Conservation (phyloP, 2,113 vertebrate species). For the Phrynosoma blainvillii region DNA sequence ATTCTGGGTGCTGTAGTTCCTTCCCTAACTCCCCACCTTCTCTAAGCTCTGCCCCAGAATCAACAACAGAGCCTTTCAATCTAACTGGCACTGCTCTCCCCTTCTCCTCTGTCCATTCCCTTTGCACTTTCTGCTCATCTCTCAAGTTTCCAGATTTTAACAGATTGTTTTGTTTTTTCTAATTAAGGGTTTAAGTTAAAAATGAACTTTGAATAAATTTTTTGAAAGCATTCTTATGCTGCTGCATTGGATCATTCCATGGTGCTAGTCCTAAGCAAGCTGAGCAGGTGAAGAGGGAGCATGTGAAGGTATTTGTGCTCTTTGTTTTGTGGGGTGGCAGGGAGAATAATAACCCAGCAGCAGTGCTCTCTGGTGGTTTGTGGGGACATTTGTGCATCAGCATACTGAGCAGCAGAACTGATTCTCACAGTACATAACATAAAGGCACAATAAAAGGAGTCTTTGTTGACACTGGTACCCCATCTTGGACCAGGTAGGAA, state of each 20-base stretch:
- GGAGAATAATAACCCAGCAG: too few species aligned
- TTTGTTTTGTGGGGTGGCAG: not conserved
- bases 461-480: not conserved
- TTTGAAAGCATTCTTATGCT: not conserved
- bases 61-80: not conserved
- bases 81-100: not conserved
- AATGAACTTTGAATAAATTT: slow-evolving; percentile 31
- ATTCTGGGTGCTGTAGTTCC: too few species aligned
- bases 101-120: not conserved
- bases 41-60: not conserved
- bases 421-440: not conserved
- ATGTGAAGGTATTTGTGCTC: not conserved
- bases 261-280: not conserved
- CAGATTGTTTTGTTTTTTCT: not conserved
- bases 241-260: not conserved
- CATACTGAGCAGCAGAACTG: not conserved
- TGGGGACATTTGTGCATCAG: too few species aligned
- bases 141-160: not conserved
- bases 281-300: too few species aligned
- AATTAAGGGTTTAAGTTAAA: slow-evolving; percentile 34
- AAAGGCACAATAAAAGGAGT: not conserved
- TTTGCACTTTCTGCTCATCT: not conserved
- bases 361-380: too few species aligned
- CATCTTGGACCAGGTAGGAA: not conserved
- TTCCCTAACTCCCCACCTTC: not conserved